Evolutionary conservation across 2,113 vertebrate species (phyloP).

Genomic region (Odontesthes bonariensis): DNA sequence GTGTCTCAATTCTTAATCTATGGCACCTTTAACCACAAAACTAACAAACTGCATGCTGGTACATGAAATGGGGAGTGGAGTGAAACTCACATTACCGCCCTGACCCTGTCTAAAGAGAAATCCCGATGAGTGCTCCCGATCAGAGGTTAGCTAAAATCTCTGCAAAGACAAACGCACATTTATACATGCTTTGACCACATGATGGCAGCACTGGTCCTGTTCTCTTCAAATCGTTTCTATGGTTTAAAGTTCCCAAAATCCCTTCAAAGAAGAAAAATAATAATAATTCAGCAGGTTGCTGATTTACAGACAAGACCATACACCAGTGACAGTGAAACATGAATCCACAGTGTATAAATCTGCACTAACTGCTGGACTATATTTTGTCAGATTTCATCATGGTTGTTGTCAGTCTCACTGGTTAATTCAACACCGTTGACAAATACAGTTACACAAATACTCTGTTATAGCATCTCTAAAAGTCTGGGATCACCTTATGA

Average conservation of each 20-base stretch:
- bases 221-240: conserved; percentile 7
- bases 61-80: no score
- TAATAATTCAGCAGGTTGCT: not conserved
- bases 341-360: no score
- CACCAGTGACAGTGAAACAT: no score
- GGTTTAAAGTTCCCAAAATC: not conserved
- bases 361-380: no score
- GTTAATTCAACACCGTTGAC: not conserved
- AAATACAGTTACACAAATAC: not conserved
- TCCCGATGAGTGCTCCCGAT: no score
- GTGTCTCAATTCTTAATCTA: no score
- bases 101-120: no score
- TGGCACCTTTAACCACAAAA: no score
- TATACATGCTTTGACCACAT: conserved; percentile 31
- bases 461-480: no score
- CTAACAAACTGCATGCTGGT: no score
- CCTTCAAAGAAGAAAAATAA: not conserved
- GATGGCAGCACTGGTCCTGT: conserved; percentile 58
- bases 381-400: no score
- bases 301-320: not conserved
- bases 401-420: no score
- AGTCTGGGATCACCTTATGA: not conserved
- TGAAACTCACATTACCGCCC: not conserved
- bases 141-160: not conserved
- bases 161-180: not conserved